Conservation (phyloP, 1,140 invertebrate genomes). For the Conopomorpha cramerella region DNA sequence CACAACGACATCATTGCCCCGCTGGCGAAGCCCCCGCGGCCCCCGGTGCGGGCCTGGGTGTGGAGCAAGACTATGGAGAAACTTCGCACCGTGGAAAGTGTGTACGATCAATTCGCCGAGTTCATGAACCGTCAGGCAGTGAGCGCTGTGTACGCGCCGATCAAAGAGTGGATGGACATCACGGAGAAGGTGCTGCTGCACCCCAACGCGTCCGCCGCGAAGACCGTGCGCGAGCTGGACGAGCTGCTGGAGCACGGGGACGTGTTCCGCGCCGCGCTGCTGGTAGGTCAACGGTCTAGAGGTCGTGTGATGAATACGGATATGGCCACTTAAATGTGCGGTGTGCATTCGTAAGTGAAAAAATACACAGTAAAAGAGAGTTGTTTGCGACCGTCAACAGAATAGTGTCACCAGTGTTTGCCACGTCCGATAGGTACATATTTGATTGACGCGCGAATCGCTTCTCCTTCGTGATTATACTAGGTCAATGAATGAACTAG, state of each 20-base stretch:
- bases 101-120: slow-evolving; percentile 65
- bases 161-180: slow-evolving; percentile 65
- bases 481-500: no score
- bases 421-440: no score
- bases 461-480: no score
- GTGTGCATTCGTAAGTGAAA: no score
- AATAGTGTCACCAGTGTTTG: no score
- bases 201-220: slow-evolving; percentile 53
- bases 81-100: slow-evolving; percentile 57
- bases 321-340: no score
- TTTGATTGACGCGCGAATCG: no score
- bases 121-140: slow-evolving; percentile 59
- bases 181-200: slow-evolving; percentile 66
- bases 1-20: slow-evolving; percentile 58
- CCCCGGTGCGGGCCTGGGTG: slow-evolving; percentile 55
- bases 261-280: slow-evolving; percentile 64
- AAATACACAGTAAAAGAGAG: no score
- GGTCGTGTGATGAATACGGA: background rate
- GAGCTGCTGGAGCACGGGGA: slow-evolving; percentile 62
- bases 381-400: no score
- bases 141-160: slow-evolving; percentile 45
- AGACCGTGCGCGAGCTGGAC: slow-evolving; percentile 53
- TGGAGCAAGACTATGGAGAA: slow-evolving; percentile 61
- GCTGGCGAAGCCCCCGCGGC: slow-evolving; percentile 37
- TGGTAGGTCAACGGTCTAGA: slow-evolving; percentile 57